Base-by-base conservation (phyloP, 2,113 vertebrate species). In the Microtus ochrogaster region DNA sequence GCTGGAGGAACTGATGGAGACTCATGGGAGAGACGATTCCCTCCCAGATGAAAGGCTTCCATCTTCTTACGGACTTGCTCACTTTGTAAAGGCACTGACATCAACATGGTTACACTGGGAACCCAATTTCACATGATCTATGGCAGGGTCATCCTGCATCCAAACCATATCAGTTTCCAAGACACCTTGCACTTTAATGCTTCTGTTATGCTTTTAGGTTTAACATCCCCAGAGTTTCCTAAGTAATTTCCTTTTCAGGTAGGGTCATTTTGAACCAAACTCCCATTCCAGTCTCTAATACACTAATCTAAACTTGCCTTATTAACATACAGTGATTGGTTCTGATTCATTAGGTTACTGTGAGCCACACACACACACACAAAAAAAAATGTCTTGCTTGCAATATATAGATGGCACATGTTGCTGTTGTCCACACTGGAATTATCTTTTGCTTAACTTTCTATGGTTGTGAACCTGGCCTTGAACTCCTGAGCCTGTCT, bases 171-270 rank as follows among this genome's bases (percentile, higher is more conserved):
- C 12, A 7, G 3, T 92, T 89, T 11, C 39, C 33, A 91, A 95
- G 47, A 95, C 44, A 47, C 33, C 11, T 0, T 41, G 41, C 10
- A 4, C 10, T 66, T 88, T 85, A 72, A 84, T 41, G 12, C 36
- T 91, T 70, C 77, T 68, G 52, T 39, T 79, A 3, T 66, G 66
- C 26, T 13, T 78, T 85, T 91, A 90, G 93, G 39, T 47, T 63
- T 83, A 95, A 72, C 8, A n/a, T 81, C 24, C 36, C 49, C 72
- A 47, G 91, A 74, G 13, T 28, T 82, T 12, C n/a, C 55, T 65
- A 93, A 93, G 65, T 81, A 19, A 93, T 87, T 88, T 49, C 44
- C 36, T 90, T 88, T 90, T 77, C 39, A 79, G 24, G 83, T 70
- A 79, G n/a, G 2, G 17, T 66, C 7, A 3, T 70, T 63, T 13